Evolutionary conservation across 30 jellyfish, hydroid and myxozoan genomes (phyloP).

Genomic region (Nemopilema nomurai): DNA sequence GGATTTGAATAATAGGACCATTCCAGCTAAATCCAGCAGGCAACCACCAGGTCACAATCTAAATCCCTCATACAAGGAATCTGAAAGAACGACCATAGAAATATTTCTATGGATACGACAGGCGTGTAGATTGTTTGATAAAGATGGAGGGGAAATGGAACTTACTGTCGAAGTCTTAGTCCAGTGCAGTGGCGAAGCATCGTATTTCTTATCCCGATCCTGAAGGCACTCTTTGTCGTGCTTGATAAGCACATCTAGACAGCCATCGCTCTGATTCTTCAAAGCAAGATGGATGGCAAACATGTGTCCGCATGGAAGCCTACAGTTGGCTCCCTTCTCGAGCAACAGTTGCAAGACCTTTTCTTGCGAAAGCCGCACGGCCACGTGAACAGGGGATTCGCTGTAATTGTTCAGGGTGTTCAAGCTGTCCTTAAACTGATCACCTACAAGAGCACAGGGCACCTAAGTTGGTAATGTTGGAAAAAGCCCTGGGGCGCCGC

Average conservation of each 20-base stretch:
- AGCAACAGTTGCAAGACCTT: slow-evolving; percentile 67
- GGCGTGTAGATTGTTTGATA: not conserved
- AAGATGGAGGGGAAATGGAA: not conserved
- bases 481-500: no score
- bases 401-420: slow-evolving; percentile 73
- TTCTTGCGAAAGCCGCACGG: slow-evolving; percentile 86
- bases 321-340: slow-evolving; percentile 80
- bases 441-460: slow-evolving; percentile 48
- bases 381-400: slow-evolving; percentile 95
- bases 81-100: no score
- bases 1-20: not conserved
- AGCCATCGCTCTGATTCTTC: slow-evolving; percentile 66
- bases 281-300: slow-evolving; percentile 83
- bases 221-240: slow-evolving; percentile 53
- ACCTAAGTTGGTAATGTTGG: not conserved
- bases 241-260: slow-evolving; percentile 60
- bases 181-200: slow-evolving; percentile 87
- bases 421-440: slow-evolving; percentile 72
- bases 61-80: no score
- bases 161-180: slow-evolving; percentile 76
- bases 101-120: no score
- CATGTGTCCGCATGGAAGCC: slow-evolving; percentile 79
- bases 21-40: not conserved
- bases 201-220: slow-evolving; percentile 72
- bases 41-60: no score